These are phyloP conservation scores for Rotaria sp. DNA, from an alignment of 2,888 invertebrate genomes.

Conservation along the genomic window DNA sequence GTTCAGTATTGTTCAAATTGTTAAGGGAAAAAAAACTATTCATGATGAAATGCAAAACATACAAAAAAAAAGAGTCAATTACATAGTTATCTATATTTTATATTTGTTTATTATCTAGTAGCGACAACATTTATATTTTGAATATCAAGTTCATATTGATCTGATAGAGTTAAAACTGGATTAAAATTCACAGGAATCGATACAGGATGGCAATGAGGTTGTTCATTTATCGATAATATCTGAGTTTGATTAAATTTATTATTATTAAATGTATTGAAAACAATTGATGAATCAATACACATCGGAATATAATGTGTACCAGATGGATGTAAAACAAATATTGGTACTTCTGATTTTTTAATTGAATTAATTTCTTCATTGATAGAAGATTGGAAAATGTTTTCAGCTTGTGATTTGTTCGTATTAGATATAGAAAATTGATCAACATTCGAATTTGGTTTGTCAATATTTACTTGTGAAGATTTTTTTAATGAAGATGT, in stretches of 20 bases:
- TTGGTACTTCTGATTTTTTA: slow-evolving; percentile 62
- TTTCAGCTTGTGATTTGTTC: neutral
- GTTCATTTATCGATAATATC: neutral
- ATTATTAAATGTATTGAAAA: slow-evolving; percentile 55
- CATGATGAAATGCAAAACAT: neutral
- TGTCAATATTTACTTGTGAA: neutral
- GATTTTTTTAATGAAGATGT: too few species aligned
- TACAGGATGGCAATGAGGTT: slow-evolving; percentile 48
- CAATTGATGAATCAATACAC: neutral
- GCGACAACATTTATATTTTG: slow-evolving; percentile 21
- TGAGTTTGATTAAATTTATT: slow-evolving; percentile 27
- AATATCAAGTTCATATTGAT: neutral
- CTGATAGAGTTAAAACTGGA: neutral
- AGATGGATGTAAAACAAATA: slow-evolving; percentile 80
- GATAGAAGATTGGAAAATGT: neutral
- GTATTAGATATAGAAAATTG: neutral
- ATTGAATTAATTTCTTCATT: neutral
- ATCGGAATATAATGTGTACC: slow-evolving; percentile 81
- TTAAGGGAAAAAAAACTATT: neutral
- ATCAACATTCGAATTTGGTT: neutral
- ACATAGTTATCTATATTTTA: neutral
- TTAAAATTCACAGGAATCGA: slow-evolving; percentile 50
- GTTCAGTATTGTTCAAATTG: too few species aligned
- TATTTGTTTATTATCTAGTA: neutral
- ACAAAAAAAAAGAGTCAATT: neutral